Conservation (phyloP, 2,113 vertebrate species). For the Antechinus stuartii region DNA sequence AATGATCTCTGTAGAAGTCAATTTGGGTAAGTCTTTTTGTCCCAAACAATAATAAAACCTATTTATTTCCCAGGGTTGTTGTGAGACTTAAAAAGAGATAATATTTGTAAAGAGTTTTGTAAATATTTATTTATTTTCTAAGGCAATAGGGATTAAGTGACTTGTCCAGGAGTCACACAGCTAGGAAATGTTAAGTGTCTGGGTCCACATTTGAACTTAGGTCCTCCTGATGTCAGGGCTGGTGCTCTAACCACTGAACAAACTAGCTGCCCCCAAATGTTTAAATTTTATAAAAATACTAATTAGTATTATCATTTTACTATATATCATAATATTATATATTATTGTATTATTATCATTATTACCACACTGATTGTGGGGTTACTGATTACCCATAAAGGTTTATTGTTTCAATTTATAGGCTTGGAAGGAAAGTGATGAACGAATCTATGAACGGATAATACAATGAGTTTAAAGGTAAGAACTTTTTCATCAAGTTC, state of each 20-base stretch:
- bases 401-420: neutral
- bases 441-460: neutral
- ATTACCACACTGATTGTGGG: neutral
- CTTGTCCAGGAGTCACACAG: too few relatives aligned
- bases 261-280: too few relatives aligned
- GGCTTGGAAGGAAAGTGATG: neutral
- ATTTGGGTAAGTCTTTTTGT: too few relatives aligned
- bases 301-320: neutral
- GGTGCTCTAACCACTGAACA: too few relatives aligned
- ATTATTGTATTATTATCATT: neutral
- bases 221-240: too few relatives aligned
- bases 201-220: too few relatives aligned
- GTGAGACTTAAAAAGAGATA: neutral
- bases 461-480: neutral
- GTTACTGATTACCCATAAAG: neutral
- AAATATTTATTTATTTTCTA: neutral
- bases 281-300: neutral
- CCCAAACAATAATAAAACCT: neutral
- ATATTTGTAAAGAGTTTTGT: neutral
- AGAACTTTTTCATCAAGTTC: neutral
- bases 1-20: too few relatives aligned
- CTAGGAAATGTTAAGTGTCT: too few relatives aligned
- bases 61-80: neutral
- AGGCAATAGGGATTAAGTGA: too few relatives aligned
- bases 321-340: too few relatives aligned